Evolutionary conservation across 2,888 invertebrate species (phyloP), one percentile per base, ranked within the genome.

Genomic region (Ditylenchus weischeri): DNA sequence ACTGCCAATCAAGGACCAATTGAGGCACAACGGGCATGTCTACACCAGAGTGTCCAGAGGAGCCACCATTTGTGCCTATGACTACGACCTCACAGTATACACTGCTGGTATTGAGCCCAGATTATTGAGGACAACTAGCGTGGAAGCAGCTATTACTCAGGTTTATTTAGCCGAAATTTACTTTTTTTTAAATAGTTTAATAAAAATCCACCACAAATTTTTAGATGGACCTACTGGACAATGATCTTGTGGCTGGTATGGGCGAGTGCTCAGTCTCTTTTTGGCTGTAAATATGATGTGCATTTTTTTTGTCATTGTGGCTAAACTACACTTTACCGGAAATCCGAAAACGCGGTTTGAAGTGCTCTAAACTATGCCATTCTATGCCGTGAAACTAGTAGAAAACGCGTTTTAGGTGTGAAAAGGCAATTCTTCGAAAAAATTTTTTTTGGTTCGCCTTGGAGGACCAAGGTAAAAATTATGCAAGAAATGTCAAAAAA

Each of bases 211-310:
- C 23, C 8, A 4, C 5, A 50, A 2, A 50, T 19, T 5, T 54
- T 54, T 10, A 54, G 57, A 35, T 54, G 57, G 57, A 54, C 35
- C 8, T 23, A 23, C 18, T 29, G 13, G 57, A 54, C 23, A 35
- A 54, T 18, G 13, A 18, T 7, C 57, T 54, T 2, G 57, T 29
- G 57, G 57, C 35, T 23, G 57, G 57, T 13, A 54, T 29, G 57
- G 57, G 57, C 35, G 57, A 29, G 57, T 23, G 57, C 10, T 54
- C 57, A 1, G 57, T 54, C 23, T 54, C 23, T 18, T 54, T 54
- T 10, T 54, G 57, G 57, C 57, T 29, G 29, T 54, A 54, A 54
- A 35, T 10, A 43, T 43, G 43, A 13, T 43, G 11, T 15, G 2
- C 43, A 2, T 43, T 15, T 38, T 38, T 11, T 38, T 38, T 38